phyloP scores from a whole-genome alignment of 2,888 invertebrate species.

The Brenthis ino region DNA sequence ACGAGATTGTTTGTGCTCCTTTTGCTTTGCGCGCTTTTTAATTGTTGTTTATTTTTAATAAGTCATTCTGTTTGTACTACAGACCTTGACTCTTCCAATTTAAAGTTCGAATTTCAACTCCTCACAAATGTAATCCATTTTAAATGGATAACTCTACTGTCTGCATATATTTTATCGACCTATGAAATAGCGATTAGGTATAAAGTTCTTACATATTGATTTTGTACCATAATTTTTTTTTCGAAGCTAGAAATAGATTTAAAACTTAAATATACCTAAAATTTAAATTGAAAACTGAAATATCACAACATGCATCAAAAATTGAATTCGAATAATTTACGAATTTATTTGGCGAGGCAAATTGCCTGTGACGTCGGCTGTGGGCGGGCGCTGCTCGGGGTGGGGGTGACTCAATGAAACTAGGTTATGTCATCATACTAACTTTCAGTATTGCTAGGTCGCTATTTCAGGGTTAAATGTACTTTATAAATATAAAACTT shows the following conservation, averaged over 20 bases:
- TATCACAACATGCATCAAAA: slow-evolving; percentile 23
- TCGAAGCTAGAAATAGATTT: neutral
- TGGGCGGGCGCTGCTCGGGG: slow-evolving; percentile 43
- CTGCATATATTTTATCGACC: neutral
- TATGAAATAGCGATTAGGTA: neutral
- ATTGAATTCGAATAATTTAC: slow-evolving; percentile 24
- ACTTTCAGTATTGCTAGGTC: slow-evolving; percentile 5
- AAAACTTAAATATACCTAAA: neutral
- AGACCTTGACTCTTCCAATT: slow-evolving; percentile 27
- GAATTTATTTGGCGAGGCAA: slow-evolving; percentile 21
- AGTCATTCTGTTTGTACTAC: slow-evolving; percentile 17
- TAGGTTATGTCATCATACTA: slow-evolving; percentile 44
- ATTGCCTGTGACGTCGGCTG: slow-evolving; percentile 55
- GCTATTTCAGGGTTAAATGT: neutral
- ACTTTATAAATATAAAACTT: slow-evolving; percentile 7
- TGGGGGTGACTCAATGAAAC: slow-evolving; percentile 54
- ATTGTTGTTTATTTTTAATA: slow-evolving; percentile 32
- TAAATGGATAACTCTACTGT: neutral
- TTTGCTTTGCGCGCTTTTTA: slow-evolving; percentile 36
- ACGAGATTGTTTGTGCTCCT: slow-evolving; percentile 42
- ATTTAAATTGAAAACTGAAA: slow-evolving; percentile 12
- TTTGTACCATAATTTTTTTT: no score
- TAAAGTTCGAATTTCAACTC: slow-evolving; percentile 14
- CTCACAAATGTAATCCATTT: neutral
- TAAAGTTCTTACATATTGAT: no score